Evolutionary conservation across 2,113 vertebrate genomes (phyloP).

Genomic region (Heterotis niloticus): DNA sequence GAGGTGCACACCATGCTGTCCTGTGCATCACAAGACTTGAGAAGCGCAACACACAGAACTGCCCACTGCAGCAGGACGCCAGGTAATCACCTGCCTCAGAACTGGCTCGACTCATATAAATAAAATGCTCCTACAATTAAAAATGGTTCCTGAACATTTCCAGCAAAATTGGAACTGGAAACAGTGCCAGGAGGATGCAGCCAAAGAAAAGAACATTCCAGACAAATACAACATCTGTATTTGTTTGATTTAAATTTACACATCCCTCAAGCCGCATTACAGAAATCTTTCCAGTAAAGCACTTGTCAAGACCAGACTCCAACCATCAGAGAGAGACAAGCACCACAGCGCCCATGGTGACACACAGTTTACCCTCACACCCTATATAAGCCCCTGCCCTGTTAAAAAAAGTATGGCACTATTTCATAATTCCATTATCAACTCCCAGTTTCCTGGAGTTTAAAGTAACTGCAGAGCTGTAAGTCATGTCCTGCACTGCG

Average conservation of each 20-base stretch:
- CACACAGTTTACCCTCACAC: too few species aligned
- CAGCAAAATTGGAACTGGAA: constrained; percentile 34
- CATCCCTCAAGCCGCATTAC: constrained; percentile 30
- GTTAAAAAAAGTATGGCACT: neutral
- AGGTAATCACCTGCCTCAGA: constrained; percentile 32
- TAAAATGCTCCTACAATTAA: constrained; percentile 37
- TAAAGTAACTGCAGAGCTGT: neutral
- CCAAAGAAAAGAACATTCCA: constrained; percentile 44
- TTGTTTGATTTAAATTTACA: constrained; percentile 50
- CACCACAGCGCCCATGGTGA: too few species aligned
- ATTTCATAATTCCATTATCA: neutral
- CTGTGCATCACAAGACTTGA: neutral
- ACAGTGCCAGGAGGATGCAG: constrained; percentile 41
- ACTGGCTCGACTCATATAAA: constrained; percentile 38
- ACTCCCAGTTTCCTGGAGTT: neutral
- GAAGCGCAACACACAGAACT: constrained; percentile 7
- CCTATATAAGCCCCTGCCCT: too few species aligned
- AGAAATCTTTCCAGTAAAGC: constrained; percentile 25
- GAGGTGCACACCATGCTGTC: neutral
- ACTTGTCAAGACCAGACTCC: constrained; percentile 5
- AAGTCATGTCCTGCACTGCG: neutral
- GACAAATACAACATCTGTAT: constrained; percentile 42
- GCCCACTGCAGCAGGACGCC: neutral
- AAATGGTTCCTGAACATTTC: constrained; percentile 40
- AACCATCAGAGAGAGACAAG: neutral